Base-by-base conservation (phyloP, 1,140 invertebrate species). In the Globodera rostochiensis region DNA sequence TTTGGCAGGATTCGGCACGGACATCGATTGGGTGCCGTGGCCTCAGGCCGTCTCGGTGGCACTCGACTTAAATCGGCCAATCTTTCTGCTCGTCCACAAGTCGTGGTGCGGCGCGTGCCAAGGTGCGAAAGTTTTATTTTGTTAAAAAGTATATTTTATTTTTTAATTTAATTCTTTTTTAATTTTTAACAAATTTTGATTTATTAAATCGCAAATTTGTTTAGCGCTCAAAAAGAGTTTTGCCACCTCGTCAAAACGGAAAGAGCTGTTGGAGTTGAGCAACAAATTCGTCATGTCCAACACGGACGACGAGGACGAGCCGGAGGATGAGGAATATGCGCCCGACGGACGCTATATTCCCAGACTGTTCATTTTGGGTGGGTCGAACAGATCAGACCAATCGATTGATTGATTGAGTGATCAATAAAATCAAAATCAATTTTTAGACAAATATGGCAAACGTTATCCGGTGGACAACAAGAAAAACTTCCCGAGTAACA, bases 21-120 rank as follows among this genome's bases (percentile, higher is more conserved):
- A 90, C 19, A 90, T 89, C 67, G 85, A 89, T 21, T 89, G 88
- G 88, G 85, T 89, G 25, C 19, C 78, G 36, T 90, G 87, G 82
- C 76, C 82, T 13, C 64, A 90, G 9, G 88, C 88, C 50, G 69
- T 89, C 25, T 85, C 85, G 47, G 77, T 89, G 57, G 84, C 87
- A 6, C 84, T 87, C 49, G 87, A 90, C 49, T 64, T 85, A 21
- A 83, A 89, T 75, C 89, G 90, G 70, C 88, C 88, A 13, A 86
- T 90, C 60, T 90, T 89, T 79, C 80, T 89, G 74, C 85, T 89
- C 36, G 84, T 89, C 25, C 88, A 90, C 78, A 89, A 89, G 73
- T 86, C 88, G 45, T 89, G 88, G 88, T 89, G 88, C 70, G 87
- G 88, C 64, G 88, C 88, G 53, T 89, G 88, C 85, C 85, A 89